Percentiles rank a stretch among this genome's conserved stretches.
phyloP scores from a whole-genome alignment of 2,888 invertebrate species.

The Yponomeuta sedellus region DNA sequence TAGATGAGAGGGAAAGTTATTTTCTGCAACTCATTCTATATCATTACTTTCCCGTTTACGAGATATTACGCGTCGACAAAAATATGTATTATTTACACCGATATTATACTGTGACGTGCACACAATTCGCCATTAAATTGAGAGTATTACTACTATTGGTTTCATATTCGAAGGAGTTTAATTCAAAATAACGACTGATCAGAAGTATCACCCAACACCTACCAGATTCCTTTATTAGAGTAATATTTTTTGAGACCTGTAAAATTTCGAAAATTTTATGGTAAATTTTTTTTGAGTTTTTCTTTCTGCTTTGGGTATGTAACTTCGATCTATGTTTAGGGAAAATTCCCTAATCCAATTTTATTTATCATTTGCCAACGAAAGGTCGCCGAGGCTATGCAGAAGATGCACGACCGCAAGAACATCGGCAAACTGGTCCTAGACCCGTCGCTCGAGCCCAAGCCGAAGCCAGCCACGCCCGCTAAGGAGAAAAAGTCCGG shows the following conservation, averaged over 20 bases:
- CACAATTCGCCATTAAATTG: neutral
- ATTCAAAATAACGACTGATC: no score
- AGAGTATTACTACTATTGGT: neutral
- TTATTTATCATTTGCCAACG: neutral
- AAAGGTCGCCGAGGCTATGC: constrained; percentile 92
- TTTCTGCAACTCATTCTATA: neutral
- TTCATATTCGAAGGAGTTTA: no score
- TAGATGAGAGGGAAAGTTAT: neutral
- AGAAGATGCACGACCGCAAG: constrained; percentile 94
- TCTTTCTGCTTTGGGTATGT: no score
- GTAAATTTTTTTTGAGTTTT: no score
- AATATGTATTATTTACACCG: neutral
- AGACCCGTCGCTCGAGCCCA: constrained; percentile 87
- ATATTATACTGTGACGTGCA: neutral
- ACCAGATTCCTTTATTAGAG: no score
- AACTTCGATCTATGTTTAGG: no score
- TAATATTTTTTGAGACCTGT: no score
- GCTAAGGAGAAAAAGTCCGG: constrained; percentile 84
- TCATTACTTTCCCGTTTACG: neutral
- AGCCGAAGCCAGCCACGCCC: constrained; percentile 87
- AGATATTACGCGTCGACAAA: neutral
- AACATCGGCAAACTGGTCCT: constrained; percentile 92
- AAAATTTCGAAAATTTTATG: no score
- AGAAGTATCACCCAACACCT: no score
- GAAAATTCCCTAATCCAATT: neutral